These are phyloP conservation scores for Cataglyphis albicans DNA, from an alignment of 2,888 invertebrate genomes.

Conservation along the genomic window DNA sequence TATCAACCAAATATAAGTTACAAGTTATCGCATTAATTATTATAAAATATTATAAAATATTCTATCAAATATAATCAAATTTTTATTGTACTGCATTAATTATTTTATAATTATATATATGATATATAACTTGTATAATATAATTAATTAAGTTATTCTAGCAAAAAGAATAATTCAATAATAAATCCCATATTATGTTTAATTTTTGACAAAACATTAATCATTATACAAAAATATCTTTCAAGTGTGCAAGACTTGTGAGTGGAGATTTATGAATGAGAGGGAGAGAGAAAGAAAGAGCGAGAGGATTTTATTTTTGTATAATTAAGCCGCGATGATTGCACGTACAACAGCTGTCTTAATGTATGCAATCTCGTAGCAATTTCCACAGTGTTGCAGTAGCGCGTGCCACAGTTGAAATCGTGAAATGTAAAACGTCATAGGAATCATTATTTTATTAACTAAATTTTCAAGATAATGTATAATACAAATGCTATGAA, in stretches of 20 bases:
- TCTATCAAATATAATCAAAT: background rate
- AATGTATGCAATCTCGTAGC: constrained; percentile 23
- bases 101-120: too few relatives aligned
- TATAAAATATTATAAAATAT: constrained; percentile 8
- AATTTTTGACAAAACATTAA: background rate
- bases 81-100: background rate
- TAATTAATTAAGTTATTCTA: background rate
- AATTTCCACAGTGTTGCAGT: constrained; percentile 30
- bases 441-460: constrained; percentile 24
- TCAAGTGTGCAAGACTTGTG: background rate
- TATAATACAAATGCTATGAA: background rate
- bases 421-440: constrained; percentile 39
- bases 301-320: background rate
- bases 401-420: constrained; percentile 24
- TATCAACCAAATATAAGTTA: background rate
- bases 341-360: constrained; percentile 24
- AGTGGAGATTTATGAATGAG: background rate
- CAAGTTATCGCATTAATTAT: background rate
- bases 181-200: background rate
- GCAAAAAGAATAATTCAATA: background rate
- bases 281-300: background rate
- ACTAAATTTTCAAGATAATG: constrained; percentile 15
- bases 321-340: constrained; percentile 34
- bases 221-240: background rate
- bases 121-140: background rate